These are phyloP conservation scores for Mirza zaza DNA, from an alignment of 2,113 vertebrate species.

Conservation along the genomic window DNA sequence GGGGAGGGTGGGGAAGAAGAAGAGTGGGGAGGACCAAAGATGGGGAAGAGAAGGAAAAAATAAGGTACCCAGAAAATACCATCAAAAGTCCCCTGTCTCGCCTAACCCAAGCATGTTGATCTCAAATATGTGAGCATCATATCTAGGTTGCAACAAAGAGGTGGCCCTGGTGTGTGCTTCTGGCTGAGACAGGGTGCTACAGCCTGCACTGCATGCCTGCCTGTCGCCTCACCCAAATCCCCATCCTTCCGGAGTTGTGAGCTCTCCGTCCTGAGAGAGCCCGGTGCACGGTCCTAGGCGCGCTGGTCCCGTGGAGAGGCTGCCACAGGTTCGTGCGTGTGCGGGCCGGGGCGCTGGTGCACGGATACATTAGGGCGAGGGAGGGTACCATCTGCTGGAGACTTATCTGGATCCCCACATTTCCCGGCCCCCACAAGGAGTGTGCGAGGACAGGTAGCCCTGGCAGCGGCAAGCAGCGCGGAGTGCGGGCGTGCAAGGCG, in stretches of 20 bases:
- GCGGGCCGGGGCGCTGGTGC: not conserved
- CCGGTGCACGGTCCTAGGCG: not conserved
- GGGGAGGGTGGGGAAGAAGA: not conserved
- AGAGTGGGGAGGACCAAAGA: not conserved
- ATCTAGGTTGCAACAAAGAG: constrained; percentile 53
- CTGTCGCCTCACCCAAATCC: not conserved
- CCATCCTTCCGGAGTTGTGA: not conserved
- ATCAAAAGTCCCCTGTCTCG: not conserved
- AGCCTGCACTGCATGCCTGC: not conserved
- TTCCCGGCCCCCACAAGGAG: not conserved
- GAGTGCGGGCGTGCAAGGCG: not conserved
- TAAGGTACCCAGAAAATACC: not conserved
- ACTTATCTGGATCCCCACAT: not conserved
- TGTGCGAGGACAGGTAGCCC: not conserved
- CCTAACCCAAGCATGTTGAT: not conserved
- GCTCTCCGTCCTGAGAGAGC: not conserved
- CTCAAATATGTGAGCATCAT: not conserved
- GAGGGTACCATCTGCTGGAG: not conserved
- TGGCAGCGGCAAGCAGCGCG: not conserved
- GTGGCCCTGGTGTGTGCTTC: not conserved
- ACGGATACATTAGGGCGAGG: not conserved
- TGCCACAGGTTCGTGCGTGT: not conserved
- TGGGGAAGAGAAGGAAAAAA: no score
- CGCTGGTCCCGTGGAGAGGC: not conserved
- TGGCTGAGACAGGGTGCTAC: not conserved